Evolutionary conservation across 2,113 vertebrate genomes (phyloP).

Genomic region (Mixornis gularis): DNA sequence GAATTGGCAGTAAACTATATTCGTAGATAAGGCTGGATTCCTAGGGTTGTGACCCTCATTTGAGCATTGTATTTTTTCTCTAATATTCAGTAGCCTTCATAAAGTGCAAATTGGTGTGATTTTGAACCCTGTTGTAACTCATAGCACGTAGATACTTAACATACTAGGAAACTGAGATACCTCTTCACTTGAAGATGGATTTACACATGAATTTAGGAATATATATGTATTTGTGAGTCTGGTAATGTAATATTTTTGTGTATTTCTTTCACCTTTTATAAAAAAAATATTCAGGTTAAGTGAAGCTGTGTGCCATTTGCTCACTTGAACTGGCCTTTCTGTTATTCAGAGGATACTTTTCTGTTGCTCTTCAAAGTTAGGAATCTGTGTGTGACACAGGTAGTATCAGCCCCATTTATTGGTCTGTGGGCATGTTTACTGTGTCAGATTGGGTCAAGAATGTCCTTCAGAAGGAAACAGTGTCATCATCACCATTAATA

Average conservation of each 20-base stretch:
- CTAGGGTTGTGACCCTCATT: neutral
- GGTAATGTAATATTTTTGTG: neutral
- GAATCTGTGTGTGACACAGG: neutral
- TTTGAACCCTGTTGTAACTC: neutral
- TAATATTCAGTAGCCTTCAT: neutral
- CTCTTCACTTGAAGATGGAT: neutral
- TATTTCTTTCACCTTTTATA: neutral
- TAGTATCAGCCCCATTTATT: neutral
- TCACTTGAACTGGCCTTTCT: neutral
- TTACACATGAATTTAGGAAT: neutral
- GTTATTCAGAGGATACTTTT: neutral
- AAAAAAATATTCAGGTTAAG: neutral
- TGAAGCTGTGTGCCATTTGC: accelerated
- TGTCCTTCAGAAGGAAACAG: neutral
- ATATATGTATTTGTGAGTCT: neutral
- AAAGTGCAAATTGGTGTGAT: neutral
- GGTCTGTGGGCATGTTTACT: neutral
- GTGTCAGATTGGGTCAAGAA: neutral
- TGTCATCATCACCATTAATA: neutral
- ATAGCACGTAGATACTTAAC: neutral
- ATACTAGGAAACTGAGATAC: neutral
- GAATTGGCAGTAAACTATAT: neutral
- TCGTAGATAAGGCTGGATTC: neutral
- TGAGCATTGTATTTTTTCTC: neutral
- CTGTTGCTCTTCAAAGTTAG: neutral